Base-by-base conservation (phyloP, 2,888 invertebrate species). In the Physocephala rufipes region DNA sequence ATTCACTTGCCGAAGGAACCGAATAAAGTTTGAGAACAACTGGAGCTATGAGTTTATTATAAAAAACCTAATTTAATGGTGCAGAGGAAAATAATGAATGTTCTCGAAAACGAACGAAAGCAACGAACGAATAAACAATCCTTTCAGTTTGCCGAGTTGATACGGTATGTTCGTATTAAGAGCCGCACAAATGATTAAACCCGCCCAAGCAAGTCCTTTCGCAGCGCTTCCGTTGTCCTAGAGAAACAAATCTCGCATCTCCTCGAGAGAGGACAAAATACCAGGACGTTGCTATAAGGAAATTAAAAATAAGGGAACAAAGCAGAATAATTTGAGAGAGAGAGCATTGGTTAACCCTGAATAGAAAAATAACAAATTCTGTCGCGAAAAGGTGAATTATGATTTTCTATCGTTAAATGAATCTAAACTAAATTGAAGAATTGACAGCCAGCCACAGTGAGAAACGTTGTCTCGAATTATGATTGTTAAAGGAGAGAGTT, bases 11-110 rank as follows among this genome's bases (percentile, higher is more conserved):
- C 26, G 28, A 59, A 64, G 36, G 49, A 68, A 61, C 30, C 36
- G 36, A 68, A 68, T 61, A 68, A 68, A 68, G 51, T 68, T 68
- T 68, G 68, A 68, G 68, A 68, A 68, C 68, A 68, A 68, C 68
- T 68, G 68, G 62, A 62, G 62, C 61, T 47, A 47, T 53, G 53
- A 21, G 9, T 24, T 15, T 28, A 49, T 43, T 49, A 43, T 36
- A 61, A 68, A 68, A 68, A 68, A 30, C 72, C 59, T 70, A 74
- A 71, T 69, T 73, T 79, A 81, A 81, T 81, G 81, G 82, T 82
- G 82, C 82, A 83, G 82, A 82, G 84, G 82, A 82, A 82, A 82
- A 82, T 84, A 83, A 84, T 84, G 83, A 83, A 83, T 83, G 81
- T 82, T 84, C 82, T 83, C 82, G 82, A 84, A 83, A 83, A 78